Evolutionary conservation across 2,888 invertebrate species (phyloP).

Genomic region (Lasioglossum leucozonium): DNA sequence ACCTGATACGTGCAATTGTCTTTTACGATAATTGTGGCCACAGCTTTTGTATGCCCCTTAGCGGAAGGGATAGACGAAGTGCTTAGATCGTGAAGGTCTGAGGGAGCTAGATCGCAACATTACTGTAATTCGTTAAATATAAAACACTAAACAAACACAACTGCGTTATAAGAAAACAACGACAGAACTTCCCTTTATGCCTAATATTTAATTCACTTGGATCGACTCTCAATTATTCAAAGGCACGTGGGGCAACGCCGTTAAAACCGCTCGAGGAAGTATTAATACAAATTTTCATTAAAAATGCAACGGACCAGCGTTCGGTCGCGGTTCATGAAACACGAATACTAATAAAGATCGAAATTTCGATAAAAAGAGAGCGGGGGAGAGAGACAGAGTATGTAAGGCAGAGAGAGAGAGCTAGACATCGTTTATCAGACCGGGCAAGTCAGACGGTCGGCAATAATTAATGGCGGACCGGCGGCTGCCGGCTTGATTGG

Average conservation of each 20-base stretch:
- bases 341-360: background rate
- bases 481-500: slow-evolving; percentile 23
- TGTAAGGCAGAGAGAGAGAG: background rate
- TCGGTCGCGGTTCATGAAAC: background rate
- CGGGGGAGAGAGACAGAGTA: background rate
- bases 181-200: background rate
- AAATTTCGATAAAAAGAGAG: slow-evolving; percentile 11
- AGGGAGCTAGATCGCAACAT: no score
- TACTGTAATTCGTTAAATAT: no score
- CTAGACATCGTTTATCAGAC: slow-evolving; percentile 16
- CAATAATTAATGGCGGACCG: slow-evolving; percentile 31
- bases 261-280: background rate
- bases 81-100: no score
- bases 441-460: slow-evolving; percentile 14
- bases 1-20: no score
- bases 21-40: no score
- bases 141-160: no score
- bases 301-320: background rate
- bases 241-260: background rate
- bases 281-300: slow-evolving; percentile 1
- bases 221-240: background rate
- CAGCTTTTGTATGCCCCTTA: no score
- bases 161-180: no score
- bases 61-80: no score
- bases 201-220: background rate